phyloP scores from a whole-genome alignment of 37 sponge, comb jelly and placozoan species.

The Geodia barretti region DNA sequence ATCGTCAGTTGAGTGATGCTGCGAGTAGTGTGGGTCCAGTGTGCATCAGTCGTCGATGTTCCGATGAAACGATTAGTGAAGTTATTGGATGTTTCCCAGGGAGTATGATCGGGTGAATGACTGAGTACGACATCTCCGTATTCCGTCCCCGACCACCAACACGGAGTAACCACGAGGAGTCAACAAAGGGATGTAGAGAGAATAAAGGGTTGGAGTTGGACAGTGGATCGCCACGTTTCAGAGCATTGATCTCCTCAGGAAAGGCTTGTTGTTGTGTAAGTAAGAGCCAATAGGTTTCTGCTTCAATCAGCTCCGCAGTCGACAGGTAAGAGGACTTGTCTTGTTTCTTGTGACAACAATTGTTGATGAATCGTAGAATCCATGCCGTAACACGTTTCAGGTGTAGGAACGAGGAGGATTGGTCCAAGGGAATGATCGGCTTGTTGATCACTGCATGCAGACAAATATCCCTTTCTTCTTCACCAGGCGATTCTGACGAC shows the following conservation, averaged over 20 bases:
- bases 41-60: constrained; percentile 30
- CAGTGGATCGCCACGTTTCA: background rate
- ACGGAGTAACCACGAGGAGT: constrained; percentile 17
- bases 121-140: constrained; percentile 6
- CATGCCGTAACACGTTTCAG: constrained; percentile 40
- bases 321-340: constrained; percentile 16
- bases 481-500: background rate
- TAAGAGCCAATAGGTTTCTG: background rate
- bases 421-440: constrained; percentile 11
- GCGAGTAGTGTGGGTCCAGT: constrained; percentile 24
- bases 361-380: constrained; percentile 27
- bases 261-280: constrained; percentile 11
- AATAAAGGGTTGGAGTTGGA: constrained; percentile 6
- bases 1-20: constrained; percentile 9
- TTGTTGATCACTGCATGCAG: background rate
- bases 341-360: too few relatives aligned
- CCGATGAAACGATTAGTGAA: constrained; percentile 14
- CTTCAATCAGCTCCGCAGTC: constrained; percentile 5
- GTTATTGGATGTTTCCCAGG: constrained; percentile 12
- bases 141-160: constrained; percentile 33
- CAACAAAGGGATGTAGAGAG: constrained; percentile 37
- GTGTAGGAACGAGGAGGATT: constrained; percentile 8
- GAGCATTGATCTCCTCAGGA: constrained; percentile 1
- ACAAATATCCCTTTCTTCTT: constrained; percentile 15
- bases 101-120: constrained; percentile 27